These are phyloP conservation scores for Amphiprion clarkii DNA, from an alignment of 2,797 vertebrate genomes.

Conservation along the genomic window DNA sequence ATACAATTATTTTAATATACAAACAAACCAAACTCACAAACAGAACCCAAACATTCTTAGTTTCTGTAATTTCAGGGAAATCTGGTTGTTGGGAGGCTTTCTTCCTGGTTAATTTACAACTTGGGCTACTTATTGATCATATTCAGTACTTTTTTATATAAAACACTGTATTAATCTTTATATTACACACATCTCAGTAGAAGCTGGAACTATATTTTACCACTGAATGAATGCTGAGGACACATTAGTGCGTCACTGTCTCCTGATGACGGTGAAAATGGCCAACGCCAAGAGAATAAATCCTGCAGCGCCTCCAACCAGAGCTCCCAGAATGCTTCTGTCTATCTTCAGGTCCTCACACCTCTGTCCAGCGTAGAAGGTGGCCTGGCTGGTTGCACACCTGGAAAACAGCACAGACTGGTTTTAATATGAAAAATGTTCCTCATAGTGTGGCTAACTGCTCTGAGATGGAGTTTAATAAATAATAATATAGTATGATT, in stretches of 20 bases:
- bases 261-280: conserved; percentile 78
- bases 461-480: too few species aligned
- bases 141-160: neutral
- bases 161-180: neutral
- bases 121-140: neutral
- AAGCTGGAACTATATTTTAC: neutral
- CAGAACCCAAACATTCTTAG: neutral
- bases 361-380: conserved; percentile 84
- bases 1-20: neutral
- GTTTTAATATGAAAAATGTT: neutral
- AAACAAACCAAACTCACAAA: conserved; percentile 4
- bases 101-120: neutral
- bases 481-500: too few species aligned
- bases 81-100: neutral
- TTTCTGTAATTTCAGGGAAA: neutral
- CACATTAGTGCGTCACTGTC: conserved; percentile 26
- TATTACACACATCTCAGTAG: neutral
- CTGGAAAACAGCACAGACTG: conserved; percentile 69
- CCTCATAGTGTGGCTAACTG: too few species aligned
- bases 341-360: conserved; percentile 86
- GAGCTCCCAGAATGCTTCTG: conserved; percentile 81
- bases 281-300: conserved; percentile 78
- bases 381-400: conserved; percentile 84
- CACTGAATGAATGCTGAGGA: conserved; percentile 2
- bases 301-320: conserved; percentile 81